Conservation (phyloP, 2,888 invertebrate species). For the Myopa testacea region DNA sequence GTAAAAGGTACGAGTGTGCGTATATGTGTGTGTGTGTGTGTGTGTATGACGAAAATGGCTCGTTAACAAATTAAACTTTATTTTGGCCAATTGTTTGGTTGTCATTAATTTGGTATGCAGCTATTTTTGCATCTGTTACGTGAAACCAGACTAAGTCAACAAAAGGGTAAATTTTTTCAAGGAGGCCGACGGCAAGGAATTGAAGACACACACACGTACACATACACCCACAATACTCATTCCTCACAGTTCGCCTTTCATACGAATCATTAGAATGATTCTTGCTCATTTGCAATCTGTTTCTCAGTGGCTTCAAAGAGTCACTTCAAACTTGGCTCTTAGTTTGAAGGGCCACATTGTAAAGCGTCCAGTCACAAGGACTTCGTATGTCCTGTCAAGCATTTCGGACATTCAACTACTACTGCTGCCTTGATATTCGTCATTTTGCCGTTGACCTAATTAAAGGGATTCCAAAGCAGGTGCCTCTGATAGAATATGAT, state of each 20-base stretch:
- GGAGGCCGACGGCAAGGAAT: no score
- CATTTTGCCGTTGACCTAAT: constrained; percentile 6
- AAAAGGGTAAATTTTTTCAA: no score
- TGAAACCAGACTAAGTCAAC: no score
- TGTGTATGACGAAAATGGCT: constrained; percentile 16
- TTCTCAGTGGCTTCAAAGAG: no score
- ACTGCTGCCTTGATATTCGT: no score
- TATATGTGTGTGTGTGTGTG: constrained; percentile 53
- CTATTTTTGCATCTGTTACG: no score
- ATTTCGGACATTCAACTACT: neutral
- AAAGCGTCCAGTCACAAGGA: neutral
- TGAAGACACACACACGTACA: no score
- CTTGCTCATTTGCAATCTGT: no score
- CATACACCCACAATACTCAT: no score
- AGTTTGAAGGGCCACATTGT: neutral
- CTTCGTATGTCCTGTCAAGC: neutral
- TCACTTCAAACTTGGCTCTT: neutral
- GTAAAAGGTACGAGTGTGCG: constrained; percentile 50
- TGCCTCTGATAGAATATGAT: neutral
- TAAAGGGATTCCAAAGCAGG: constrained; percentile 3
- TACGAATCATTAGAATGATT: no score
- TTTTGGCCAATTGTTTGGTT: neutral
- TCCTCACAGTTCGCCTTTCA: no score
- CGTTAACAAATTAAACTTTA: neutral
- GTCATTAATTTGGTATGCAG: neutral